A percentile compares a stretch with the other conserved stretches of the same genome.
Conservation (phyloP, 2,888 invertebrate species). For the Epinotia bilunana region DNA sequence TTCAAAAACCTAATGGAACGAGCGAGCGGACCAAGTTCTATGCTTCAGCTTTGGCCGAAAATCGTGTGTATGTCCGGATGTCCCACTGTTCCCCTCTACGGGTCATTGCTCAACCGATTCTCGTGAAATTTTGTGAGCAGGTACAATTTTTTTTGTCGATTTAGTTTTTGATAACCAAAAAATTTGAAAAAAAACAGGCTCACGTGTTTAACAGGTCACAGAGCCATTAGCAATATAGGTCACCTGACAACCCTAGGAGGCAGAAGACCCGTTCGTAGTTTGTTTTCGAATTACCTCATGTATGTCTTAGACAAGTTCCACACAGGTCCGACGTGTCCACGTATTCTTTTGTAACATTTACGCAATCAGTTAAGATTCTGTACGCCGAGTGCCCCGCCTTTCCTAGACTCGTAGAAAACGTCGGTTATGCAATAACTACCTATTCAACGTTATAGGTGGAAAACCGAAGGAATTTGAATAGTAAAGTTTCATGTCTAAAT, state of each 20-base stretch:
- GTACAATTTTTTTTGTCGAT: too few relatives aligned
- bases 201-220: too few relatives aligned
- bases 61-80: too few relatives aligned
- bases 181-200: too few relatives aligned
- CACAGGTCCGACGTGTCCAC: slow-evolving; percentile 38
- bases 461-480: not conserved
- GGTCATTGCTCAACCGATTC: too few relatives aligned
- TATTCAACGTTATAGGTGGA: not conserved
- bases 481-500: not conserved
- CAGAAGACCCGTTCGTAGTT: slow-evolving; percentile 46
- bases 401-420: slow-evolving; percentile 32
- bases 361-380: slow-evolving; percentile 40
- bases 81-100: too few relatives aligned
- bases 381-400: slow-evolving; percentile 2
- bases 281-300: slow-evolving; percentile 53
- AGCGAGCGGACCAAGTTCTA: too few relatives aligned
- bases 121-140: too few relatives aligned
- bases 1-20: too few relatives aligned
- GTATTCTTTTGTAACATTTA: slow-evolving; percentile 40
- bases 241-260: slow-evolving; percentile 31
- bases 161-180: too few relatives aligned
- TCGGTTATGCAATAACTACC: slow-evolving; percentile 12
- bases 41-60: too few relatives aligned
- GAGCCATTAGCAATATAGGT: not conserved
- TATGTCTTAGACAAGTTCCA: slow-evolving; percentile 38